Evolutionary conservation across 1,140 invertebrate genomes (phyloP), one percentile per base, ranked within the genome.

Genomic region (Asobara japonica): DNA sequence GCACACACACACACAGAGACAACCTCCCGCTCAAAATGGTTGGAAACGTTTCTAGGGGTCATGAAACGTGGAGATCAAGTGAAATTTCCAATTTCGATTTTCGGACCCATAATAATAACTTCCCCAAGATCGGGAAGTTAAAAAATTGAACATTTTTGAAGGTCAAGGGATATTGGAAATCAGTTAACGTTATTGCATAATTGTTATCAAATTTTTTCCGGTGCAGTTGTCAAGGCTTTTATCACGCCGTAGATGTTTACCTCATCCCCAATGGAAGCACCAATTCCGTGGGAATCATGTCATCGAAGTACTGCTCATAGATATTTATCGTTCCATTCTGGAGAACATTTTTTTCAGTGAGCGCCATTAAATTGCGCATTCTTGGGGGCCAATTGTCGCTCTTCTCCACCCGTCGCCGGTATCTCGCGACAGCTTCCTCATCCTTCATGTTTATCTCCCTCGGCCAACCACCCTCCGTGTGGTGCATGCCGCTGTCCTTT

Each of bases 401-500:
- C 86, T 98, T 98, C 87, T 98, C 96, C 41, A 97, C 92, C 86
- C 98, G 97, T 48, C 97, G 92, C 78, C 96, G 89, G 83, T 94
- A 98, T 78, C 96, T 89, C 1, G 93, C 86, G 2, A 91, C 93
- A 77, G 96, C 93, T 85, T 99, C 97, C 7, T 94, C 92, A 82
- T 99, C 97, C 38, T 90, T 89, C 74, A 91, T 91, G 84, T 97
- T 97, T 51, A 99, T 91, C 81, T 98, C 97, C 88, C 96, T 97
- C 0, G 97, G 96, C 97, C 97, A 99, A 3, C 97, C 97, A 30
- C 97, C 97, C 88, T 99, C 97, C n/a, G 92, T 91, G 80, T 99
- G 97, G 79, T 93, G 94, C 79, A 98, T 93, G 1, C 95, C 94
- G 7, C 89, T 89, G 77, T 89, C 91, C 65, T 92, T 93, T 80